phyloP scores from a whole-genome alignment of 2,113 vertebrate species.

The Myotis lucifugus region DNA sequence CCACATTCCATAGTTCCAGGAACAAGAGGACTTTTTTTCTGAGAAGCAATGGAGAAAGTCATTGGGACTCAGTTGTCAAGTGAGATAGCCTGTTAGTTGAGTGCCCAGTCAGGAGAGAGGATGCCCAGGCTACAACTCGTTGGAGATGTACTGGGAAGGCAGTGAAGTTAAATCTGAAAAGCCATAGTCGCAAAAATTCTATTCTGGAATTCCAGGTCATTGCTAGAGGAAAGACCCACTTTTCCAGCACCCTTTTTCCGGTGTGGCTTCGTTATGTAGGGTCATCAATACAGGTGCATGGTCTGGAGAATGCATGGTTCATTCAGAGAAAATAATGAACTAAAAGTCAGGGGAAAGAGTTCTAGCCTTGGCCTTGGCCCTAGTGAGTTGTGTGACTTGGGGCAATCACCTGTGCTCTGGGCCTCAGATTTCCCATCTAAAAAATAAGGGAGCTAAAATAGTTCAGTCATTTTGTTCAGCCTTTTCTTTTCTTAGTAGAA shows the following conservation, averaged over 20 bases:
- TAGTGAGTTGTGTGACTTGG: neutral
- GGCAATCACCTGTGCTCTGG: neutral
- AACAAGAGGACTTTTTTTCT: neutral
- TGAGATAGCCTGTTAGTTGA: neutral
- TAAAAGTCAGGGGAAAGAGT: neutral
- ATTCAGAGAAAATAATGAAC: neutral
- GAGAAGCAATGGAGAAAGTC: neutral
- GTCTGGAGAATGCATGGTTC: neutral
- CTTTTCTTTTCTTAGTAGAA: neutral
- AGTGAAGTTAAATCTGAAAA: neutral
- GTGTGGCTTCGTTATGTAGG: neutral
- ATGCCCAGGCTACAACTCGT: neutral
- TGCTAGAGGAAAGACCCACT: neutral
- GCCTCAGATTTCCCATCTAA: neutral
- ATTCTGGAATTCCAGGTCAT: neutral
- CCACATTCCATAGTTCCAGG: neutral
- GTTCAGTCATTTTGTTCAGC: neutral
- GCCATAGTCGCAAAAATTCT: neutral
- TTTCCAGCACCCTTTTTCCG: neutral
- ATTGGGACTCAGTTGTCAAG: neutral
- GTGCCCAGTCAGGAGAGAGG: neutral
- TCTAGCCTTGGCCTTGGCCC: neutral
- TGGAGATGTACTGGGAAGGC: neutral
- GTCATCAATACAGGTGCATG: neutral
- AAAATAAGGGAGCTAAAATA: constrained; percentile 25